Evolutionary conservation across 2,888 invertebrate genomes (phyloP), one percentile per base, ranked within the genome.

Genomic region (Tridacna crocea): DNA sequence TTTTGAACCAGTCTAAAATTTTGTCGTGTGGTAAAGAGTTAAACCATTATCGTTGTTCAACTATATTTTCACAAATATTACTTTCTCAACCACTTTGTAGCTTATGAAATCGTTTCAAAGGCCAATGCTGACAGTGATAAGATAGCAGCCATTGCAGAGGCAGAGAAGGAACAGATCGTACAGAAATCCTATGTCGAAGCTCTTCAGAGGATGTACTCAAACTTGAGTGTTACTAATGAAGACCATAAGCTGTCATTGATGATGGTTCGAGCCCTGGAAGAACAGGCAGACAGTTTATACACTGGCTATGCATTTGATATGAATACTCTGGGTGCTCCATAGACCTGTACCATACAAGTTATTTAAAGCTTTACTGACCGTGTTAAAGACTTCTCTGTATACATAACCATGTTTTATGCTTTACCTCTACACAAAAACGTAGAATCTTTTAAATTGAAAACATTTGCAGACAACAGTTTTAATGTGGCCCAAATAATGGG

Each of bases 181-280:
- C 88, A 88, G 22, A 73, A 48, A 17, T 84, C 88, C 3, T 89
- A 90, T 55, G 77, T 79, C 10, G 27, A 61, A 2, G 88, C 88
- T 17, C 63, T 89, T 47, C 73, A 76, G 48, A 58, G 47, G 58
- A 68, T 88, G 77, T 90, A 82, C 68, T 58, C 77, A 0, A 77
- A 27, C n/a, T 86, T 91, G 13, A 89, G 87, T 72, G 76, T 90
- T 13, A 87, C 88, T 1, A 51, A 79, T n/a, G 84, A 88, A 63
- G 90, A 89, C 22, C 84, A 88, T 72, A 88, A 89, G 61, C 74
- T 88, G 27, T 90, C 90, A 0, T 72, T 90, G 10, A 85, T 90
- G 87, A 86, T 89, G 85, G 75, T 90, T 3, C 80, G 83, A 11
- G 84, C 87, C 0, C 60, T 90, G 19, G 88, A 89, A 36, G 88